These are phyloP conservation scores for Drosophila hawaiiensis DNA, from an alignment of 2,888 invertebrate species.

Conservation along the genomic window DNA sequence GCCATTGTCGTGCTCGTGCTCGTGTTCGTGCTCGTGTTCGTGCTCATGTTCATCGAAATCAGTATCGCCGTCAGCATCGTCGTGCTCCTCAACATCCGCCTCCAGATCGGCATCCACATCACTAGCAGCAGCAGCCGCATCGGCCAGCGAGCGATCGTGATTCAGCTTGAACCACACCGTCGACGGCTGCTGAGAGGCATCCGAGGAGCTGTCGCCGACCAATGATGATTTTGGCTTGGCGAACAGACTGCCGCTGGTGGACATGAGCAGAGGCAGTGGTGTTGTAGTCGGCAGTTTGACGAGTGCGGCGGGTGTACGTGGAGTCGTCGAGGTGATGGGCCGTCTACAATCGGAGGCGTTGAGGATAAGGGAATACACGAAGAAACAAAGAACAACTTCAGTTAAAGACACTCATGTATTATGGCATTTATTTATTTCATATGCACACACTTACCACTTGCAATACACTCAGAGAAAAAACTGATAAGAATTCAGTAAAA, in stretches of 20 bases:
- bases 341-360: conserved; percentile 68
- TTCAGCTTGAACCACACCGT: conserved; percentile 81
- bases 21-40: conserved; percentile 31
- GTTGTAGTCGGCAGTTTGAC: conserved; percentile 76
- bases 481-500: background rate
- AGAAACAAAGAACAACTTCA: background rate
- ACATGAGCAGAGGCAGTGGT: conserved; percentile 79
- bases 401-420: background rate
- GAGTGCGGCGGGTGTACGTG: conserved; percentile 60
- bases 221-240: conserved; percentile 69
- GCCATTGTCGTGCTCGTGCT: conserved; percentile 31
- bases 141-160: conserved; percentile 75
- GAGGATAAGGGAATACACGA: background rate
- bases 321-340: conserved; percentile 84
- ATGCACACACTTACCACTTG: background rate
- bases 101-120: conserved; percentile 66
- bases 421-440: background rate
- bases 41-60: conserved; percentile 45
- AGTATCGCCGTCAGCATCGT: conserved; percentile 37
- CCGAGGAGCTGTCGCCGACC: conserved; percentile 47
- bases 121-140: conserved; percentile 50
- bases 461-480: conserved; percentile 6
- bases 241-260: conserved; percentile 70
- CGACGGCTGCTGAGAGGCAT: conserved; percentile 80
- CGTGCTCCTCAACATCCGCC: conserved; percentile 64